Evolutionary conservation across 2,888 invertebrate genomes (phyloP).

Genomic region (Norana najaformis): DNA sequence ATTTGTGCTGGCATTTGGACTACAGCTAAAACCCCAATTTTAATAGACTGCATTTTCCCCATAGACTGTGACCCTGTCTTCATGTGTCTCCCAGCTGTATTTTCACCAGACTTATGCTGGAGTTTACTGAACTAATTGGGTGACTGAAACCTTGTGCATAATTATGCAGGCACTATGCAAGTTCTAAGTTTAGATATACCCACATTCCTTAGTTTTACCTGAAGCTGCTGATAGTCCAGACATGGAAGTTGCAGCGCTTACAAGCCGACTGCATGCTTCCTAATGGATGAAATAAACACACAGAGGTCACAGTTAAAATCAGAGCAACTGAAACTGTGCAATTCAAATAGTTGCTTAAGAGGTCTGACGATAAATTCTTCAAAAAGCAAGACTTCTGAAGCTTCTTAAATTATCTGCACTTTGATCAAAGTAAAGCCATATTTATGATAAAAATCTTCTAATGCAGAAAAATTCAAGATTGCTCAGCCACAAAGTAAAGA

Average conservation of each 20-base stretch:
- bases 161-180: too few species aligned
- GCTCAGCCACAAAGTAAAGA: background rate
- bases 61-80: too few species aligned
- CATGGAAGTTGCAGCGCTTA: slow-evolving; percentile 10
- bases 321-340: background rate
- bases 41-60: too few species aligned
- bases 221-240: slow-evolving; percentile 17
- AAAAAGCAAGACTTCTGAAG: background rate
- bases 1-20: too few species aligned
- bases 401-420: background rate
- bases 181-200: too few species aligned
- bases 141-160: too few species aligned
- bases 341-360: background rate
- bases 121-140: too few species aligned
- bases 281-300: slow-evolving; percentile 3
- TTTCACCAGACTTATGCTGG: too few species aligned
- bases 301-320: background rate
- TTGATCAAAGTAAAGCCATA: background rate
- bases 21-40: too few species aligned
- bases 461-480: background rate
- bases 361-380: background rate
- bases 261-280: slow-evolving; percentile 28
- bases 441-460: background rate
- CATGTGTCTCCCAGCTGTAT: too few species aligned
- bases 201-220: slow-evolving; percentile 18